Base-by-base conservation (phyloP, 2,797 vertebrate genomes). In the Anguilla marmorata region DNA sequence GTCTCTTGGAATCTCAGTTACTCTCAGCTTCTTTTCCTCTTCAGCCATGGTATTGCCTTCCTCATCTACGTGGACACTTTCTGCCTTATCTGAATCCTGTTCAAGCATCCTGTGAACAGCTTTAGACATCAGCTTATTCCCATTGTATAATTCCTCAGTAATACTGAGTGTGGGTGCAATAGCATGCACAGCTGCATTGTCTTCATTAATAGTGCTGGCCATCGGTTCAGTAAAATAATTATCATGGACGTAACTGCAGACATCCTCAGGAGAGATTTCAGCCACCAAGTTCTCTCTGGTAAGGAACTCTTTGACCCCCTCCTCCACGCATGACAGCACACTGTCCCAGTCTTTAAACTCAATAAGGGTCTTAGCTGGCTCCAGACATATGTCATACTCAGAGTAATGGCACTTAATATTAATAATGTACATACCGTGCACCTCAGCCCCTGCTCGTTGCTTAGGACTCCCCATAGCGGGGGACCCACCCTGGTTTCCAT, bases 331-430 rank as follows among this genome's bases (percentile, higher is more conserved):
- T 85, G 93, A 87, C 88, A 98, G 91, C 90, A 98, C 89, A 76
- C 92, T 91, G 89, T 98, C 96, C 98, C 99, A 99, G 90, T 98
- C 97, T 93, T 95, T 97, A 93, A 99, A 99, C 92, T 99, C 98
- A 82, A 99, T 97, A 21, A 99, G 93, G 84, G 97, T 98, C 95
- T 99, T 99, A 87, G 97, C 94, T 88, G 99, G 98, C 89, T 99
- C 98, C 54, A 99, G 93, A 91, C 97, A 98, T 84, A 99, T 94
- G 88, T 99, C 99, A 89, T 99, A 99, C 72, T 98, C 97, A 7
- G 95, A 95, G 91, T 95, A 96, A 0, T 92, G 93, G 89, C 99
- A 99, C 86, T 96, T 96, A 63, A 99, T 95, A 16, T 99, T 97
- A 86, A 99, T 93, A 86, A 99, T 87, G 91, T 98, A 99, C 30